Percentiles rank a stretch among this genome's conserved stretches.
These are phyloP conservation scores for Epicampocera succincta DNA, from an alignment of 2,888 invertebrate species.

Conservation along the genomic window DNA sequence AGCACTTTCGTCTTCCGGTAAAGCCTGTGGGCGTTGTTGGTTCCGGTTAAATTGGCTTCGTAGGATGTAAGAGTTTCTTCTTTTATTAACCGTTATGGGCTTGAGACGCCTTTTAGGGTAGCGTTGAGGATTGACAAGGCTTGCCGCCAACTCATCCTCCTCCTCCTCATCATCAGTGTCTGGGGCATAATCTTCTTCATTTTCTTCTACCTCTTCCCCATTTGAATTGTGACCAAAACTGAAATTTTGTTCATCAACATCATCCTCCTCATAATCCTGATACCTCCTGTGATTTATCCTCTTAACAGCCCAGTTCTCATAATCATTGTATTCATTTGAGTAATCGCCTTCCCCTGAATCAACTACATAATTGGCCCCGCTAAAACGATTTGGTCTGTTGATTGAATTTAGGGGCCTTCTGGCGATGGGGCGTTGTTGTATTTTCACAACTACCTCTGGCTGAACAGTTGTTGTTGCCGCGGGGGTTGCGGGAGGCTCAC, in stretches of 20 bases:
- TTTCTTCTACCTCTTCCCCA: constrained; percentile 65
- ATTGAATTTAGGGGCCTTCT: constrained; percentile 71
- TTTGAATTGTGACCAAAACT: constrained; percentile 58
- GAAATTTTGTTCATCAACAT: constrained; percentile 63
- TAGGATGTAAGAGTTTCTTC: background rate
- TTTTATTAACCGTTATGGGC: constrained; percentile 59
- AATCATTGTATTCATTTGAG: constrained; percentile 66
- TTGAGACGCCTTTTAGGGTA: constrained; percentile 61
- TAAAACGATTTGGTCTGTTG: constrained; percentile 71
- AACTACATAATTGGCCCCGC: constrained; percentile 69
- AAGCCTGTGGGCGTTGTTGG: constrained; percentile 35
- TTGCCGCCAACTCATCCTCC: constrained; percentile 57
- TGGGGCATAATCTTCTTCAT: constrained; percentile 66
- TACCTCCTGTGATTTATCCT: constrained; percentile 14
- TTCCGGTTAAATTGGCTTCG: constrained; percentile 18
- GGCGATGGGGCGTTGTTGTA: constrained; percentile 74
- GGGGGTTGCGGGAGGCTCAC: constrained; percentile 68
- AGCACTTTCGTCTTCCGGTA: constrained; percentile 20
- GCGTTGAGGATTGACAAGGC: constrained; percentile 52
- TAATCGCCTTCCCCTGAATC: constrained; percentile 73
- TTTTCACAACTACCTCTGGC: constrained; percentile 76
- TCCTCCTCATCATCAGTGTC: constrained; percentile 62
- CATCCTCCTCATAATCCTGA: constrained; percentile 71
- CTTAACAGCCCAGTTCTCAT: constrained; percentile 1
- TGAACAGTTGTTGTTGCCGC: constrained; percentile 72